Evolutionary conservation across 2,888 invertebrate genomes (phyloP), one percentile per base, ranked within the genome.

Genomic region (Prosopocoilus inquinatus): DNA sequence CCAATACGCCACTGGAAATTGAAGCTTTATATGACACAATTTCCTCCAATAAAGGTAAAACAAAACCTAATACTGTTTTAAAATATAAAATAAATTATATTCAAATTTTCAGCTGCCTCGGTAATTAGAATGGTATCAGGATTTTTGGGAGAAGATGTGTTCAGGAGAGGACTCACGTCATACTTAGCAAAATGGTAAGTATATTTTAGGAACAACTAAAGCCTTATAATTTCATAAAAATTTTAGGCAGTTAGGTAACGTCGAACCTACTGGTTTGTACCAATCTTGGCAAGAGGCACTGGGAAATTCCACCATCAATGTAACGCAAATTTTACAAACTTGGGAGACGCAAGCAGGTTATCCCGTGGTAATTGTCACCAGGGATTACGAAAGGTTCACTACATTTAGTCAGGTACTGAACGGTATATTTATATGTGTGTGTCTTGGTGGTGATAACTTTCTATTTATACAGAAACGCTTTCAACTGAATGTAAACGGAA

Each of bases 11-110:
- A 0, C 74, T 77, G 0, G 78, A 82, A 57, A 78, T 84, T 50
- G 67, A 78, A 3, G 78, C 77, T 1, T 79, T 80, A 4, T 81
- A 85, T 65, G 84, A 85, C 64, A 79, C 81, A 20, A 82, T 85
- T 0, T 81, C 84, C 48, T 86, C 86, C 58, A 79, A 82, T 57
- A 87, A 86, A 78, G 84, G 85, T 82, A 36, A 9, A 4, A 7
- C 5, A 5, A 28, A 28, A 28, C 4, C 7, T 28, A 11, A 28
- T 28, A 3, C 20, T 28, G 20, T 28, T 28, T 28, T 28, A 28
- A 28, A 16, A 16, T 16, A 16, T 16, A 16, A 16, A 28, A 28
- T 28, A 28, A 5, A 28, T 5, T 5, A 5, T 28, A 1, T 28
- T 28, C 20, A 28, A 28, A 28, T 28, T 50, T 50, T 12, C 11